Conservation (phyloP, 2,113 vertebrate genomes). For the Procavia capensis region DNA sequence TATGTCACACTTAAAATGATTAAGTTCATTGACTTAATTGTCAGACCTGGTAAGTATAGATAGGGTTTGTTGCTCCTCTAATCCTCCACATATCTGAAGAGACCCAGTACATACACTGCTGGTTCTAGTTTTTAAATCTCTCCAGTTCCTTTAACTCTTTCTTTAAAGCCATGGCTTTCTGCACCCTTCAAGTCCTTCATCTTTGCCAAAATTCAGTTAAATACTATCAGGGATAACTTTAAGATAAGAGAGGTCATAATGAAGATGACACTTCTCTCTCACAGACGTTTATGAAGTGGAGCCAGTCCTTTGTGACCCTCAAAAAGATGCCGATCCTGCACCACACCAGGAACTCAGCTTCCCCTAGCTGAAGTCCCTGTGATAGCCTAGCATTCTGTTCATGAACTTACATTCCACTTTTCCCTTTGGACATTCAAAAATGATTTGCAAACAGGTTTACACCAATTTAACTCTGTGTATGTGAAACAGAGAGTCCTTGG, state of each 20-base stretch:
- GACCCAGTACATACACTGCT: not conserved
- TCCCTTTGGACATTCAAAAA: not conserved
- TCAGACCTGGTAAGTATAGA: not conserved
- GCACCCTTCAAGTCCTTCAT: not conserved
- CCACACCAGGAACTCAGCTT: fast-evolving
- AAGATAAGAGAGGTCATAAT: not conserved
- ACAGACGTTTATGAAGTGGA: not conserved
- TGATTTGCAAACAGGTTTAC: not conserved
- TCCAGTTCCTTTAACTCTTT: not conserved
- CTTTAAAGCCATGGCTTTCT: not conserved
- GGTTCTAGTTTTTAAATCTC: not conserved
- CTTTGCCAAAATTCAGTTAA: not conserved
- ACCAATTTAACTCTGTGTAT: not conserved
- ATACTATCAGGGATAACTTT: not conserved
- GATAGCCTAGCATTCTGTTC: not conserved
- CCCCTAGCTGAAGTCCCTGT: not conserved
- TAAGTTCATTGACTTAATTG: too few species aligned
- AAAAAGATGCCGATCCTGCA: not conserved
- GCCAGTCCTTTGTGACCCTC: not conserved
- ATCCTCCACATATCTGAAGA: not conserved
- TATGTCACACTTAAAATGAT: too few species aligned
- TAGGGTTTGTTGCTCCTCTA: not conserved
- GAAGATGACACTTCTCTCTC: not conserved
- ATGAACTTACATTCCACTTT: not conserved
- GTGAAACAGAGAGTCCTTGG: not conserved